Base-by-base conservation (phyloP, 2,888 invertebrate genomes). In the Aelia acuminata region DNA sequence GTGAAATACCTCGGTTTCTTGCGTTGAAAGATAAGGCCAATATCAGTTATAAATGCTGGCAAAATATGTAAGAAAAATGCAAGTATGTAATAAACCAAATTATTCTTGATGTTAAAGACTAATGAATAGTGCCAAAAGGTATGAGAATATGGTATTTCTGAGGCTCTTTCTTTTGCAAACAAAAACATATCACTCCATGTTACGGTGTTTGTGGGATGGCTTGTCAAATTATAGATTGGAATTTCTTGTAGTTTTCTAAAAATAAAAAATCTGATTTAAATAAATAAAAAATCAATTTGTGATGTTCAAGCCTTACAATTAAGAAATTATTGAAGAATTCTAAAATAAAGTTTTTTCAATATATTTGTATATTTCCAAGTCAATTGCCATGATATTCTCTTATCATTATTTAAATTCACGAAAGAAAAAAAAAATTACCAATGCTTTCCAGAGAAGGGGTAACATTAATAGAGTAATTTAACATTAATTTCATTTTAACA, bases 141-240 rank as follows among this genome's bases (percentile, higher is more conserved):
- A 49, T 90, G 89, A 13, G 80, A 87, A 0, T 90, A 89, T 1
- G 91, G 91, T 10, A 89, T 88, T 57, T 90, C 43, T 18, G 93
- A 91, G 0, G 94, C 94, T 89, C 94, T 93, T 15, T 92, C 92
- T 90, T 94, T 90, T 90, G 94, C 94, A 5, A 93, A 91, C 0
- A 92, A 89, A 91, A 93, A 91, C 90, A 96, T 96, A 80, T 95
- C 94, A 0, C 93, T 94, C 98, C 98, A 98, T 0, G 95, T 95
- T 84, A 98, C 92, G 1, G 95, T 94, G 91, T 97, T 97, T 89
- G 96, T 94, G 0, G 94, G 93, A 0, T 97, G 96, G 1, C 97
- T 96, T 4, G 97, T 96, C 92, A 95, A 97, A 92, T 98, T 98
- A 93, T 96, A 98, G 63, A 98, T 95, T 0, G 89, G 89, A 26